Evolutionary conservation across 2,888 invertebrate genomes (phyloP).

Genomic region (Agonopterix subpropinquella): DNA sequence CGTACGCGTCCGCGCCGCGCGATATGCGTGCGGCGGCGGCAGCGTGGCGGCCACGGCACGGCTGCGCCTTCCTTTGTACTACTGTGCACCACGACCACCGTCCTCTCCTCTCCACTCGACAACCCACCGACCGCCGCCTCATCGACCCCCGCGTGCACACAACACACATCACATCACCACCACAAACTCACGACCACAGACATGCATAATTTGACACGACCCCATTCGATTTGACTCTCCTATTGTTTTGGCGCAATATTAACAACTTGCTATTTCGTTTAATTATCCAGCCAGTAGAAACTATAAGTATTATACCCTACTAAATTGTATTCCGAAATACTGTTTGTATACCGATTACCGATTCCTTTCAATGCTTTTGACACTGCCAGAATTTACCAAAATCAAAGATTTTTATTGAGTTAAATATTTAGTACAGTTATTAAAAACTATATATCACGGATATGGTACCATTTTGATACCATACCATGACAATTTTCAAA

Average conservation of each 20-base stretch:
- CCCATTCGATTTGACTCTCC: background rate
- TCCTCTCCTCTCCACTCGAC: background rate
- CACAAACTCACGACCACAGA: conserved; percentile 1
- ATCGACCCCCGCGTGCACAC: background rate
- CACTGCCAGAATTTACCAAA: conserved; percentile 9
- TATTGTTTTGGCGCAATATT: conserved; percentile 2
- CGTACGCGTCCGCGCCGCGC: conserved; percentile 35
- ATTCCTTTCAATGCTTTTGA: conserved; percentile 10
- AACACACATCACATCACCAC: background rate
- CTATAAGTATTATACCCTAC: background rate
- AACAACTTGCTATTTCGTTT: background rate
- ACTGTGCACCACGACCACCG: background rate
- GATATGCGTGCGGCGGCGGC: conserved; percentile 27
- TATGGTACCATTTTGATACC: conserved; percentile 26
- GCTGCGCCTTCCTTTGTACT: conserved; percentile 5
- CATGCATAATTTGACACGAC: conserved; percentile 5
- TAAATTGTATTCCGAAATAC: conserved; percentile 4
- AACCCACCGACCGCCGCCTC: background rate
- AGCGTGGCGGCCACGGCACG: conserved; percentile 1
- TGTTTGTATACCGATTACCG: conserved; percentile 4
- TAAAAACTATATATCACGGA: conserved; percentile 25
- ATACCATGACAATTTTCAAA: conserved; percentile 15
- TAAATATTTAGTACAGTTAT: background rate
- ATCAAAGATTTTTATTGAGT: background rate
- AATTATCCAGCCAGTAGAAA: too few species aligned